Evolutionary conservation across 2,797 vertebrate species (phyloP), one percentile per base, ranked within the genome.

Genomic region (Allobates femoralis): DNA sequence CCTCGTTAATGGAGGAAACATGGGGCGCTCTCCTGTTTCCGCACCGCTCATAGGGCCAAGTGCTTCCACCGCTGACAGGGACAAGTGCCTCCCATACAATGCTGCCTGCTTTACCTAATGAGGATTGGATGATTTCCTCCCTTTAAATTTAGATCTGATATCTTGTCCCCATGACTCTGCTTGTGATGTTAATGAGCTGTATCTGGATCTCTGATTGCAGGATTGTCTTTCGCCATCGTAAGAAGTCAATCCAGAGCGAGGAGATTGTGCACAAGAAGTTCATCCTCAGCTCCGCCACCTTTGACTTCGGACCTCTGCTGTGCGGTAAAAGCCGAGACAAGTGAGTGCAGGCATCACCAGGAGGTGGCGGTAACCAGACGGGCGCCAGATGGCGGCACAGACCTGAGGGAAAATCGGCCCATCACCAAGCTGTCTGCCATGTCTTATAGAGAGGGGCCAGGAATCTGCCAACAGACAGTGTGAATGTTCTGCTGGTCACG

Each of bases 301-400:
- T 96, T 92, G 93, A 97, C 89, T 99, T 98, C 2, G 98, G 98
- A n/a, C 96, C 97, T 0, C 92, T 99, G 88, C 93, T 98, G n/a
- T 99, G 96, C 89, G 95, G 97, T 79, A 98, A 97, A 90, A 96
- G 93, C 73, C 96, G 96, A 93, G 96, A 98, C 64, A 94, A 95
- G 98, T 97, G 92, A 66, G 94, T 91, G 23, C 19, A 81, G 60
- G 14, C 15, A 23, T 81, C 6, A 11, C 21, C 37, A 71, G 32
- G 11, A 10, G 8, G 37, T 46, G 37, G n/a, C n/a, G 15, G n/a
- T n/a, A 14, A n/a, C 21, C 37, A 41, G 12, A 37, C 66, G 8
- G 16, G 1, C 18, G 18, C 32, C 15, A 37, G 30, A 37, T 67
- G 32, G 66, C 32, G 10, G 32, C 66, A 32, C 30, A 67, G 56